Conservation (phyloP, 2,888 invertebrate genomes). For the Neuroscelio doddi region DNA sequence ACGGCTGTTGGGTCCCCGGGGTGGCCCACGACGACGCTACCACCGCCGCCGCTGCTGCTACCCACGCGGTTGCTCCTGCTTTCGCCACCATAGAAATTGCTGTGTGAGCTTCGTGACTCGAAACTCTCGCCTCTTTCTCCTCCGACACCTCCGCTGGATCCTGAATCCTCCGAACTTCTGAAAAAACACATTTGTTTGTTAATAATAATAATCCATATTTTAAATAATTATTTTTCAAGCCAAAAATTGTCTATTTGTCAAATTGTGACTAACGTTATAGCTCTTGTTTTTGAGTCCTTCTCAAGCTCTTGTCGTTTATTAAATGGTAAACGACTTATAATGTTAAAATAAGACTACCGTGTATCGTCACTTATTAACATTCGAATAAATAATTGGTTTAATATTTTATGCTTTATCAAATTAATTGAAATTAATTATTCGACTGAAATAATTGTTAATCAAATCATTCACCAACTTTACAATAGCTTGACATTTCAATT, state of each 20-base stretch:
- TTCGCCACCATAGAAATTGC: constrained; percentile 66
- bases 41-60: constrained; percentile 51
- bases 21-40: constrained; percentile 61
- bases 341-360: no score
- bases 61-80: constrained; percentile 61
- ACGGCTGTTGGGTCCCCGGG: constrained; percentile 61
- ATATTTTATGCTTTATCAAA: no score
- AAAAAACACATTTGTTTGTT: constrained; percentile 36
- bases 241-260: no score
- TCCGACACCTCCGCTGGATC: constrained; percentile 53
- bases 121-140: constrained; percentile 58
- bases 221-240: neutral
- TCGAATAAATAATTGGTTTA: no score
- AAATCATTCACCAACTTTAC: no score
- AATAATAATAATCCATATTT: neutral
- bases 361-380: no score
- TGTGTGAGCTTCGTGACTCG: constrained; percentile 71
- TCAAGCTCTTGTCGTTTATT: no score
- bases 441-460: no score
- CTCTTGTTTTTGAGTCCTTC: no score
- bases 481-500: no score
- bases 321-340: no score
- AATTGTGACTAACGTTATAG: neutral
- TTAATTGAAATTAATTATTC: no score
- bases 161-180: constrained; percentile 69